Percentiles rank a stretch among this genome's conserved stretches.
These are phyloP conservation scores for Tromatobia lineatoria DNA, from an alignment of 2,888 invertebrate species.

Conservation along the genomic window DNA sequence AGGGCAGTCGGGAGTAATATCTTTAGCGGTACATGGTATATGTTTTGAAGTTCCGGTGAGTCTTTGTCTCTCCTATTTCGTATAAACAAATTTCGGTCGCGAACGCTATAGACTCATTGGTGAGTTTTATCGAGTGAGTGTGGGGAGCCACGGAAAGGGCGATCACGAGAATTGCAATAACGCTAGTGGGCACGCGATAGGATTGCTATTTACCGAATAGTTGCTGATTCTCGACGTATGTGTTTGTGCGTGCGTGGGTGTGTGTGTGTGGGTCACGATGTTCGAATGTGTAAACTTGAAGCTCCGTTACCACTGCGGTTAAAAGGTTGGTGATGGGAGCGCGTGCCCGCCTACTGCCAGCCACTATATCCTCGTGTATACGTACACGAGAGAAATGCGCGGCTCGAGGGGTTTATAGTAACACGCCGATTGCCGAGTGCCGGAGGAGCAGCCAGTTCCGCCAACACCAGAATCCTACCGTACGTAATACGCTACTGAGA, in stretches of 20 bases:
- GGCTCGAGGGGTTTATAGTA: conserved; percentile 23
- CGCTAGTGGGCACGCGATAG: conserved; percentile 28
- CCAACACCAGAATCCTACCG: conserved; percentile 18
- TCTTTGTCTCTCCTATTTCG: not conserved
- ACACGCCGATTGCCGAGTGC: conserved; percentile 15
- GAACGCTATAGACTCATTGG: not conserved
- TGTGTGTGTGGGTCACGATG: conserved; percentile 24
- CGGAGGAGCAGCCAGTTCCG: conserved; percentile 1
- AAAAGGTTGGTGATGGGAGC: conserved; percentile 27
- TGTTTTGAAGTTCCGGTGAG: not conserved
- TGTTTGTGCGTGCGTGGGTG: not conserved
- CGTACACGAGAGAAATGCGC: conserved; percentile 2
- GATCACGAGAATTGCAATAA: conserved; percentile 38
- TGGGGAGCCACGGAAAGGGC: not conserved
- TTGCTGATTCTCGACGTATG: conserved; percentile 39
- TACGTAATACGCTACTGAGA: conserved; percentile 37
- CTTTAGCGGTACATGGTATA: not conserved
- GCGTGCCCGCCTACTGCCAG: conserved; percentile 12
- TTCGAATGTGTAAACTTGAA: conserved; percentile 51
- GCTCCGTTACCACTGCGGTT: conserved; percentile 39
- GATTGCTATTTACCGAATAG: conserved; percentile 42
- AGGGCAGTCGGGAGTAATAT: no score
- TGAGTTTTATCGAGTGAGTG: conserved; percentile 33
- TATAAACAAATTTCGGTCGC: not conserved
- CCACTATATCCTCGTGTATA: conserved; percentile 9